Evolutionary conservation across 2,888 invertebrate genomes (phyloP).

Genomic region (Ceraclea dissimilis): DNA sequence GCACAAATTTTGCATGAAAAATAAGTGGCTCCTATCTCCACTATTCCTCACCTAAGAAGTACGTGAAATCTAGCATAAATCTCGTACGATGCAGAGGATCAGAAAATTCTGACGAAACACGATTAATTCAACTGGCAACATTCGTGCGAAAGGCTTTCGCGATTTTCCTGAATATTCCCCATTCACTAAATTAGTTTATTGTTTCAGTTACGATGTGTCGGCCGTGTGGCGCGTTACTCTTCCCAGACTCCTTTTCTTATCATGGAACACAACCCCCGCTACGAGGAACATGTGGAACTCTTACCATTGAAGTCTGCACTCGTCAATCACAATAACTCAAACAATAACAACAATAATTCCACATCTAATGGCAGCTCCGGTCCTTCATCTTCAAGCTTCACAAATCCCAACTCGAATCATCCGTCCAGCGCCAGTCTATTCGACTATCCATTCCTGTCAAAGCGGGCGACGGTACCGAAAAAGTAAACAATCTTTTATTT

Average conservation of each 20-base stretch:
- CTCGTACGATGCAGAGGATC: too few species aligned
- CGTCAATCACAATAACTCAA: slow-evolving; percentile 35
- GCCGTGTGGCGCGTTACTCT: not conserved
- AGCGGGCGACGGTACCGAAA: slow-evolving; percentile 47
- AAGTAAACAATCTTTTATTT: slow-evolving; percentile 31
- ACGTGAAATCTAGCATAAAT: too few species aligned
- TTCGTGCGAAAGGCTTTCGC: too few species aligned
- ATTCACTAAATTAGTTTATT: not conserved
- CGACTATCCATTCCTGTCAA: slow-evolving; percentile 44
- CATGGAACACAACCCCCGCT: slow-evolving; percentile 12
- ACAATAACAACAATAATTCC: slow-evolving; percentile 28
- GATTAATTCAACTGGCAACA: too few species aligned
- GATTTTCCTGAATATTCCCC: too few species aligned
- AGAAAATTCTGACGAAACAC: too few species aligned
- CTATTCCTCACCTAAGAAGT: too few species aligned
- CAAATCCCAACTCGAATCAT: slow-evolving; percentile 31
- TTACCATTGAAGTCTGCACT: slow-evolving; percentile 43
- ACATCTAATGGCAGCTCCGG: slow-evolving; percentile 42
- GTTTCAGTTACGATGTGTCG: slow-evolving; percentile 7
- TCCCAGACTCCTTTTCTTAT: not conserved
- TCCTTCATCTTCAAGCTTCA: slow-evolving; percentile 29
- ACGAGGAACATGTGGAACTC: slow-evolving; percentile 39
- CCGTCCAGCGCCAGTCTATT: slow-evolving; percentile 39
- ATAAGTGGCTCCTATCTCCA: too few species aligned
- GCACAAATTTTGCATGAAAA: too few species aligned